Evolutionary conservation across 2,888 invertebrate genomes (phyloP).

Genomic region (Lapara coniferarum): DNA sequence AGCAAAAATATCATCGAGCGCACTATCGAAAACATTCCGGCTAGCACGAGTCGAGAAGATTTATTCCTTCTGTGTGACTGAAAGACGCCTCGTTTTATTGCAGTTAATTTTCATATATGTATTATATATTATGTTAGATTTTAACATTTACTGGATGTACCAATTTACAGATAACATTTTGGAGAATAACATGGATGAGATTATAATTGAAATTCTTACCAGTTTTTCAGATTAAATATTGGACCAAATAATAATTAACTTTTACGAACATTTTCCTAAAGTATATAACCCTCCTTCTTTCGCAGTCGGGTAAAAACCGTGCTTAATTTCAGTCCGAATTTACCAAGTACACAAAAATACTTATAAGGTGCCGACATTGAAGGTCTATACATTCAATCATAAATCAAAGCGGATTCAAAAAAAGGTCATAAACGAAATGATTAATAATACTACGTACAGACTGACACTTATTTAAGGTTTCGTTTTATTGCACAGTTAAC

Average conservation of each 20-base stretch:
- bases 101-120: too few species aligned
- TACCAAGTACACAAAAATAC: neutral
- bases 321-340: neutral
- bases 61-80: constrained; percentile 5
- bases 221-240: neutral
- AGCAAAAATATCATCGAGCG: constrained; percentile 18
- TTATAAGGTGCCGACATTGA: constrained; percentile 16
- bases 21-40: constrained; percentile 8
- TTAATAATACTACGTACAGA: constrained; percentile 8
- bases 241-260: neutral
- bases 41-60: constrained; percentile 5
- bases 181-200: neutral
- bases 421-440: constrained; percentile 24
- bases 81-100: neutral
- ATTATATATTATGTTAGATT: neutral
- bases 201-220: neutral
- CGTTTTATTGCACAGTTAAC: constrained; percentile 2
- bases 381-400: constrained; percentile 18
- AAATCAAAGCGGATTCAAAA: constrained; percentile 22
- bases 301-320: too few species aligned
- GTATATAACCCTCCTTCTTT: too few species aligned
- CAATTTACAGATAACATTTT: neutral
- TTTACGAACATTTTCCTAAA: neutral
- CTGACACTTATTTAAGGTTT: constrained; percentile 21
- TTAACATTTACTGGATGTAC: neutral